Evolutionary conservation across 1,140 invertebrate genomes (phyloP).

Genomic region (Nasonia longicornis): DNA sequence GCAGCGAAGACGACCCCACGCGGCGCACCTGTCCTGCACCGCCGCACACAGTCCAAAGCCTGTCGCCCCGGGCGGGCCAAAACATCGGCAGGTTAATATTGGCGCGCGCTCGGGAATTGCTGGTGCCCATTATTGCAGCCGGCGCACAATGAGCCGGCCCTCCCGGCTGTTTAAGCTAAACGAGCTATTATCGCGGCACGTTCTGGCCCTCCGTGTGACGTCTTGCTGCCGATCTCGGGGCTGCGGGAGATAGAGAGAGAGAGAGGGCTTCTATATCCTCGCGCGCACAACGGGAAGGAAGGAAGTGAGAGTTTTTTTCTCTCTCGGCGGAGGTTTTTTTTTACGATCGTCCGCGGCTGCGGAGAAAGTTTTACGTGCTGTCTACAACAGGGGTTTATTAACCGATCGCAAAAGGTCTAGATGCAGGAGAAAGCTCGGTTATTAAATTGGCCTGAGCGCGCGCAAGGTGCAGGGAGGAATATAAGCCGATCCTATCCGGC

Average conservation of each 20-base stretch:
- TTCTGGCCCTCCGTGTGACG: conserved; percentile 45
- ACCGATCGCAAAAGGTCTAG: too few relatives aligned
- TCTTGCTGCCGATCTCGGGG: background rate
- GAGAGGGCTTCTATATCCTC: background rate
- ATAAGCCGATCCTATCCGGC: background rate
- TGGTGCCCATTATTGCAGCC: conserved; percentile 11
- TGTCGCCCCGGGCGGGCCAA: conserved; percentile 30
- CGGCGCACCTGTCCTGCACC: conserved; percentile 47
- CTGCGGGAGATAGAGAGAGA: background rate
- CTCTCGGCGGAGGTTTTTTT: background rate
- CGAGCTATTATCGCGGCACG: conserved; percentile 61
- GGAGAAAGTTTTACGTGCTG: background rate
- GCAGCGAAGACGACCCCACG: conserved; percentile 48
- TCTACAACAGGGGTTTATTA: background rate
- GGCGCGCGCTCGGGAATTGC: conserved; percentile 23
- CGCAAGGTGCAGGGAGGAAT: background rate
- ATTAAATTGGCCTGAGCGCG: background rate
- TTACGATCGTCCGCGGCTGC: background rate
- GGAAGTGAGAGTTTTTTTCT: background rate
- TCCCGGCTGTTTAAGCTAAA: conserved; percentile 54
- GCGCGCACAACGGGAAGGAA: too few relatives aligned
- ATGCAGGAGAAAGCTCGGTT: background rate
- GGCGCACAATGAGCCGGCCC: conserved; percentile 16
- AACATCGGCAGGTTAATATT: conserved; percentile 35
- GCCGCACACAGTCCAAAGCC: conserved; percentile 10